Conservation (phyloP, 2,113 vertebrate species). For the Psilopogon haemacephalus region DNA sequence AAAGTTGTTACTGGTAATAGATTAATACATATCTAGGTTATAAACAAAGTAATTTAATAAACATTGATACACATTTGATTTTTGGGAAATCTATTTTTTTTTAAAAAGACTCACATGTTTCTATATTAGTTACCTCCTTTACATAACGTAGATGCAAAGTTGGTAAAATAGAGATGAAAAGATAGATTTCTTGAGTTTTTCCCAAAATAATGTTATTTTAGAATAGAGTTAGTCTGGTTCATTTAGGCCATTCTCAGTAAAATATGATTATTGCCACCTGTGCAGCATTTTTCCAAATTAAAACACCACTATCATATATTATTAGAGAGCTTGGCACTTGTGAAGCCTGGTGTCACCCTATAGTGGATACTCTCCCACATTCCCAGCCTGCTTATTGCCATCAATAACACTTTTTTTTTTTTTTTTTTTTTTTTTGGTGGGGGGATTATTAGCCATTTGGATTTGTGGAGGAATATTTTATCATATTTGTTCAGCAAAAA, state of each 20-base stretch:
- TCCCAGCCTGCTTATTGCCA: background rate
- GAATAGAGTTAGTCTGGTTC: background rate
- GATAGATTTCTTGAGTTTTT: background rate
- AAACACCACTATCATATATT: background rate
- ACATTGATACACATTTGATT: background rate
- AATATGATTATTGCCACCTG: background rate
- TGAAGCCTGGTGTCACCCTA: background rate
- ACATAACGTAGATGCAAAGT: background rate
- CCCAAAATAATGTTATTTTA: background rate
- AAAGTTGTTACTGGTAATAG: background rate
- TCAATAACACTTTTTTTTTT: no score
- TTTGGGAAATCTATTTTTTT: background rate
- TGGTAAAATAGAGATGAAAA: background rate
- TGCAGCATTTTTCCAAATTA: background rate
- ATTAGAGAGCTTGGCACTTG: background rate
- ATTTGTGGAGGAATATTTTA: background rate
- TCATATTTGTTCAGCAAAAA: background rate
- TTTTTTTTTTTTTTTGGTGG: background rate
- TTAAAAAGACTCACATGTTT: background rate
- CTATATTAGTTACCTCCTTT: background rate
- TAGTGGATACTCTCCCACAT: background rate
- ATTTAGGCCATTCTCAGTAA: background rate
- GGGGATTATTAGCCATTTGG: background rate
- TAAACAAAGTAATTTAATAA: background rate
- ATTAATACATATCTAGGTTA: background rate